Percentiles rank a stretch among this genome's conserved stretches.
phyloP scores from a whole-genome alignment of 2,888 invertebrate genomes.

The Orthosia incerta region DNA sequence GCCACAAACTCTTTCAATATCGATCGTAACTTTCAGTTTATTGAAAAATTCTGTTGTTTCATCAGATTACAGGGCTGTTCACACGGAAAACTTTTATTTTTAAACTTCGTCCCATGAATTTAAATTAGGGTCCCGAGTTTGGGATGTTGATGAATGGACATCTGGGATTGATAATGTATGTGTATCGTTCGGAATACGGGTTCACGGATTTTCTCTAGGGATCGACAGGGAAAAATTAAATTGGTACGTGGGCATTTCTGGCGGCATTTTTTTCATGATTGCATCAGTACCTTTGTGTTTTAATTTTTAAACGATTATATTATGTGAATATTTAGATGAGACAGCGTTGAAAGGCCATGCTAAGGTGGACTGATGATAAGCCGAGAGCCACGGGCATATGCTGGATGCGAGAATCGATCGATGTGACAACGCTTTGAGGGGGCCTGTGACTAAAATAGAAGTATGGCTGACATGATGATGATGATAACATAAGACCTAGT shows the following conservation, averaged over 20 bases:
- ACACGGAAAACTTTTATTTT: constrained; percentile 57
- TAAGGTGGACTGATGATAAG: too few species aligned
- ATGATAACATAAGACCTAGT: too few species aligned
- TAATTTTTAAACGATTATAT: neutral
- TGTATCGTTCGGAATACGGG: constrained; percentile 18
- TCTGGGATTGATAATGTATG: constrained; percentile 39
- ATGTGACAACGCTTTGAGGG: too few species aligned
- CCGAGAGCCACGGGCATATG: too few species aligned
- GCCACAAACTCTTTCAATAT: constrained; percentile 22
- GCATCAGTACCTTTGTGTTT: neutral
- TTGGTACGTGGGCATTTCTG: neutral
- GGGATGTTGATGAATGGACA: constrained; percentile 41
- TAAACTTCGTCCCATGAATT: constrained; percentile 59
- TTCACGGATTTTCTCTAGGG: constrained; percentile 1
- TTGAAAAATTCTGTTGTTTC: constrained; percentile 57
- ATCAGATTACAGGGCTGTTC: constrained; percentile 37
- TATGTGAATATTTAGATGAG: too few species aligned
- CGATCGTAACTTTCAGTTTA: constrained; percentile 36
- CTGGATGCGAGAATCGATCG: too few species aligned
- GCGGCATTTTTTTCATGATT: neutral
- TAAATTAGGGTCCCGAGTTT: constrained; percentile 53
- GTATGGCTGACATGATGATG: too few species aligned
- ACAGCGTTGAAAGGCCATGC: too few species aligned
- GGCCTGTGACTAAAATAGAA: too few species aligned
- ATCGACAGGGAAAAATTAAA: neutral